Evolutionary conservation across 2,113 vertebrate genomes (phyloP).

Genomic region (Origma solitaria): DNA sequence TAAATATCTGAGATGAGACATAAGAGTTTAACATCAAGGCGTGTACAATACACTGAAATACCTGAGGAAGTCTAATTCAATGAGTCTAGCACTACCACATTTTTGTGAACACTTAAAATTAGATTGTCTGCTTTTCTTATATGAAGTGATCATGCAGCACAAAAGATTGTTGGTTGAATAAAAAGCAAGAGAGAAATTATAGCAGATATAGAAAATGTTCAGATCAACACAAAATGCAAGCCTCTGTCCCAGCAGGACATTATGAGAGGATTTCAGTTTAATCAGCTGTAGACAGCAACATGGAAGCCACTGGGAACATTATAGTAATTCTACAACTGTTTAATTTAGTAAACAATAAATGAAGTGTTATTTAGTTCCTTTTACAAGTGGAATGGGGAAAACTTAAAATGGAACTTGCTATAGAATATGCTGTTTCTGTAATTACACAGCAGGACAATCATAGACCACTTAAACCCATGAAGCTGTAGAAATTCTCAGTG

Average conservation of each 20-base stretch:
- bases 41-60: not conserved
- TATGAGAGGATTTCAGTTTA: not conserved
- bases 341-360: conserved; percentile 13
- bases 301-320: not conserved
- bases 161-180: not conserved
- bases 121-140: not conserved
- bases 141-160: not conserved
- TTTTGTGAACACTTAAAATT: not conserved
- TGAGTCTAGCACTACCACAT: not conserved
- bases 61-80: not conserved
- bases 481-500: not conserved
- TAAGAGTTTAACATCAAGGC: not conserved
- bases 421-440: not conserved
- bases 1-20: not conserved
- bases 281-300: not conserved
- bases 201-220: not conserved
- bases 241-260: not conserved
- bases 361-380: not conserved
- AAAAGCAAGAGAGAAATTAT: not conserved
- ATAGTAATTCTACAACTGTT: not conserved
- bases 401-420: not conserved
- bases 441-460: conserved; percentile 24
- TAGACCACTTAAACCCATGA: not conserved
- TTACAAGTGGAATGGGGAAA: not conserved
- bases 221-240: not conserved